Base-by-base conservation (phyloP, 1,140 invertebrate species). In the Drosophila insularis region DNA sequence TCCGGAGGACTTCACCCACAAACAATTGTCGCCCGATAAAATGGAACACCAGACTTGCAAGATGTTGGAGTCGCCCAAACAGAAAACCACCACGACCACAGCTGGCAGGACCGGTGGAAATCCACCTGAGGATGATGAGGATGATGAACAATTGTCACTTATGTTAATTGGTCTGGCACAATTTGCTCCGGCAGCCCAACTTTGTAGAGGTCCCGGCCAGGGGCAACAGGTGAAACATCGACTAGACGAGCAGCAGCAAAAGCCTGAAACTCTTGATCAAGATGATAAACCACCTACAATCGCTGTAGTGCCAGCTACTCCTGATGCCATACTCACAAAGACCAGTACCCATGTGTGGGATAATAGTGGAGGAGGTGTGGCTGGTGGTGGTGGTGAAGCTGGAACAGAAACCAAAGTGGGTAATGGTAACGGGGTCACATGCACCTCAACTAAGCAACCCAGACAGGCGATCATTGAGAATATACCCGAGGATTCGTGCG, bases 301-400 rank as follows among this genome's bases (percentile, higher is more conserved):
- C 81, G 93, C 95, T 13, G 95, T 96, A 27, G 93, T 96, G 19
- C 96, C 96, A 55, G 95, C 96, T 11, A 96, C 95, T 3, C 95
- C 96, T 1, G 95, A 96, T 72, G 93, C 92, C 1, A 72, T 84
- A 19, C 80, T 92, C 3, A 91, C 89, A n/a, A 91, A 92, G 68
- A 92, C 89, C 31, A 76, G 77, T 40, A 91, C 91, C 0, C 77
- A 90, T 77, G 85, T 92, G 5, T 92, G 91, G 91, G 91, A 92
- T 58, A 92, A 92, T 11, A 85, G 66, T 2, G 71, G 75, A 0
- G 79, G 80, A 3, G 60, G 27, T 2, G 71, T 74, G 0, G 79
- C 74, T 4, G 54, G 23, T 2, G 71, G 75, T 0, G 79, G 78
- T 4, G 54, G 23, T 27, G 27, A 5, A 27, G 5, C 23, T 27